A percentile compares a stretch with the other conserved stretches of the same genome.
These are phyloP conservation scores for Pantherophis guttatus DNA, from an alignment of 2,113 vertebrate genomes.

Conservation along the genomic window DNA sequence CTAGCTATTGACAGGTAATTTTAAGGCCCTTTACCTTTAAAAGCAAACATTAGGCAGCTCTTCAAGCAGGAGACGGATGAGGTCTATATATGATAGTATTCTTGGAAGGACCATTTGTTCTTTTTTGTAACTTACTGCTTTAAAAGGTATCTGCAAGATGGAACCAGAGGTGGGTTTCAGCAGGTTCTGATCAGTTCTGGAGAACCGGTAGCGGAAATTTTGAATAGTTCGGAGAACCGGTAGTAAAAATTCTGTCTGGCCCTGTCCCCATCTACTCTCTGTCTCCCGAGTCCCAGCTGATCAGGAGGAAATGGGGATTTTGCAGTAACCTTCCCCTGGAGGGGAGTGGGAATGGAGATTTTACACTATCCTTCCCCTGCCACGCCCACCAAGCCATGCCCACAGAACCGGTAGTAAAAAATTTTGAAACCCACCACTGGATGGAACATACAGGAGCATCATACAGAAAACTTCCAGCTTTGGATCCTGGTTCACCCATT, in stretches of 20 bases:
- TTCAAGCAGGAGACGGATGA: not conserved
- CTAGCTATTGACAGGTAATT: not conserved
- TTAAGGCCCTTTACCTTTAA: not conserved
- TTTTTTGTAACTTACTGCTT: not conserved
- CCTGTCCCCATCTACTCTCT: too few species aligned
- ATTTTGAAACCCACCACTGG: not conserved
- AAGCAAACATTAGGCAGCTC: not conserved
- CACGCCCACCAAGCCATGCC: too few species aligned
- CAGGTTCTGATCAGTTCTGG: too few species aligned
- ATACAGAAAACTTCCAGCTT: not conserved
- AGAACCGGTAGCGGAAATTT: too few species aligned
- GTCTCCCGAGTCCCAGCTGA: too few species aligned
- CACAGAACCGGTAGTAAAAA: too few species aligned
- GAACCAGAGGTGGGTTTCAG: not conserved
- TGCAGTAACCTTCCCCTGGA: too few species aligned
- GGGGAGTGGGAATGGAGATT: too few species aligned
- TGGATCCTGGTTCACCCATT: not conserved
- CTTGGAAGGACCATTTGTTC: not conserved
- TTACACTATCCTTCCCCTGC: too few species aligned
- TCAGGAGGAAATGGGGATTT: too few species aligned
- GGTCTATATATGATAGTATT: not conserved
- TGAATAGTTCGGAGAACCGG: too few species aligned
- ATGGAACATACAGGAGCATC: not conserved
- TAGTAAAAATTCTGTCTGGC: too few species aligned
- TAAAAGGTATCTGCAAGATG: not conserved